Evolutionary conservation across 2,113 vertebrate genomes (phyloP), one percentile per base, ranked within the genome.

Genomic region (Lipophrys pholis): DNA sequence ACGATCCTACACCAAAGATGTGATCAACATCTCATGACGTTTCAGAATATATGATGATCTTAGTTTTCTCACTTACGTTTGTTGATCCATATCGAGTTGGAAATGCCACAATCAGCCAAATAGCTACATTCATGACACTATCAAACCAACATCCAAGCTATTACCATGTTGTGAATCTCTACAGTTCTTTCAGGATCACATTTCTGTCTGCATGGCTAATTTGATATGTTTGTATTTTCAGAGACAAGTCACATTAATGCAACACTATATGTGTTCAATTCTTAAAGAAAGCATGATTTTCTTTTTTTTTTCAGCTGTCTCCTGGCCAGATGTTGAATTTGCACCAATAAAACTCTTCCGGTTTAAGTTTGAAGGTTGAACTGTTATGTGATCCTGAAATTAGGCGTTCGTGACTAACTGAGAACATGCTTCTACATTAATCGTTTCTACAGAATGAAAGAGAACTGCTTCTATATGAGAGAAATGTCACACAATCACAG

Each of bases 151-250:
- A 30, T 2, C 21, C 21, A 30, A 30, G 21, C 21, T 30, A 30
- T 30, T 30, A 30, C 21, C 4, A 30, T 30, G 21, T 30, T 30
- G 21, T 30, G 53, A 17, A 70, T 73, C 67, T 75, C 64, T 53
- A 56, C 55, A 79, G 51, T 45, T 79, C 21, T 60, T 83, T 87
- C 81, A 80, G 68, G 67, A 75, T 86, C 76, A 85, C 54, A 82
- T 73, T 73, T 61, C 38, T 40, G 45, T 30, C 35, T 11, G 50
- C 12, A 12, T 35, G 35, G 43, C 40, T n/a, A 11, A 7, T 49
- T 65, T 78, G 8, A 8, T 53, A 59, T 38, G 1, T 39, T 41
- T 51, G 42, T 58, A n/a, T 35, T 14, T 30, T 30, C 21, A 30
- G 21, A 30, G 21, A 4, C 21, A 30, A 30, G 21, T 30, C 21